Base-by-base conservation (phyloP, 2,888 invertebrate species). In the Stramonita haemastoma region DNA sequence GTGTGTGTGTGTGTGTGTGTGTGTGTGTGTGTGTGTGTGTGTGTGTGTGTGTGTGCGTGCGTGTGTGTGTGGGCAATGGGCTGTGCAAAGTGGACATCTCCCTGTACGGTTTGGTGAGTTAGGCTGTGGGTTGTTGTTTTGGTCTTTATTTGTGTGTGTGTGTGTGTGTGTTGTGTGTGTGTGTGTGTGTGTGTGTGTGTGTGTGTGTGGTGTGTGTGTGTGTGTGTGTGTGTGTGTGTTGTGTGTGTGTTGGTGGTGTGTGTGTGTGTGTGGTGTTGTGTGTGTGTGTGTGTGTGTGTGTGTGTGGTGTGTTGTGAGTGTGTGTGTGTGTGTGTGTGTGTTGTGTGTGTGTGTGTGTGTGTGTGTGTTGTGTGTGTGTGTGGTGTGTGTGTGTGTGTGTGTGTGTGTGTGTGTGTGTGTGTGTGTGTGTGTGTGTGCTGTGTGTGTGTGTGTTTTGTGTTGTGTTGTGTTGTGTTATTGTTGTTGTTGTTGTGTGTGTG, bases 41-140 rank as follows among this genome's bases (percentile, higher is more conserved):
- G 32, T 79, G 32, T 26, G 79, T 79, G 79, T 32, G 79, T 79
- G 79, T 0, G 77, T 77, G 32, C 19, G 77, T 79, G 79, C 5
- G 29, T 79, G 29, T 79, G 32, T 79, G 95, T 15, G 93, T 92
- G 86, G 95, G 95, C 17, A 94, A 94, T 32, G 95, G 95, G 32
- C 92, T 95, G 11, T 95, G 95, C 91, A 90, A 92, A n/a, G 94
- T 92, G 11, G 92, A 92, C 8, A 93, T 94, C 8, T 91, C 93
- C 15, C 90, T 94, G 70, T 93, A 93, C 32, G 91, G 26, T 90
- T 92, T 84, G 93, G 94, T 93, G 90, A 91, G 93, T 0, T 92
- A 22, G 19, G n/a, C 34, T 46, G 13, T 26, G 6, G n/a, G 73
- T 29, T 73, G 73, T 73, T 66, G 66, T 22, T 66, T 66, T 17